phyloP scores from a whole-genome alignment of 2,888 invertebrate genomes.

The Hydriomena furcata region DNA sequence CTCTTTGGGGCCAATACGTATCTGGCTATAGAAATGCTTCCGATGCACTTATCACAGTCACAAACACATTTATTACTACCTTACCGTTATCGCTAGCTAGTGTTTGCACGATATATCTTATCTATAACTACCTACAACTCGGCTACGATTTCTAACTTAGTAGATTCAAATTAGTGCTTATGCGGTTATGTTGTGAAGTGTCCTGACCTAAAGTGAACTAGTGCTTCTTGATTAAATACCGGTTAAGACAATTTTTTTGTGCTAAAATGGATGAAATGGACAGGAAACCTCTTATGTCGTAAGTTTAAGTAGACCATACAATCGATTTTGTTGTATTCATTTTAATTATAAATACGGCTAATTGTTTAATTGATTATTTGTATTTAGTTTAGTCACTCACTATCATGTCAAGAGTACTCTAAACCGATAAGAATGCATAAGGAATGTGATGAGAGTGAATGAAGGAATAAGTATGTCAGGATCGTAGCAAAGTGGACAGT shows the following conservation, averaged over 20 bases:
- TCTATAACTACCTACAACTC: slow-evolving; percentile 32
- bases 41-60: slow-evolving; percentile 6
- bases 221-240: slow-evolving; percentile 2
- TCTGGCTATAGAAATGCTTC: slow-evolving; percentile 7
- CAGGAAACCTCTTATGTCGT: slow-evolving; percentile 61
- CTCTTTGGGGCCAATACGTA: no score
- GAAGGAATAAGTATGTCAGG: no score
- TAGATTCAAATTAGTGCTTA: slow-evolving; percentile 50
- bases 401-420: no score
- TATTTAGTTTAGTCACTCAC: no score
- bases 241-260: slow-evolving; percentile 4
- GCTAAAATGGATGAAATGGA: slow-evolving; percentile 55
- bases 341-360: no score
- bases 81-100: slow-evolving; percentile 17
- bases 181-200: slow-evolving; percentile 28
- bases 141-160: slow-evolving; percentile 38
- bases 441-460: no score
- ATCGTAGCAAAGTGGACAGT: no score
- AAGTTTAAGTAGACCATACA: no score
- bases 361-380: no score
- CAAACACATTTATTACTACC: slow-evolving; percentile 8
- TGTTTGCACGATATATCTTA: slow-evolving; percentile 25
- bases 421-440: no score
- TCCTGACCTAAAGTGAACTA: slow-evolving; percentile 22
- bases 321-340: no score